Evolutionary conservation across 1,140 invertebrate genomes (phyloP).

Genomic region (Dufourea novaeangliae): DNA sequence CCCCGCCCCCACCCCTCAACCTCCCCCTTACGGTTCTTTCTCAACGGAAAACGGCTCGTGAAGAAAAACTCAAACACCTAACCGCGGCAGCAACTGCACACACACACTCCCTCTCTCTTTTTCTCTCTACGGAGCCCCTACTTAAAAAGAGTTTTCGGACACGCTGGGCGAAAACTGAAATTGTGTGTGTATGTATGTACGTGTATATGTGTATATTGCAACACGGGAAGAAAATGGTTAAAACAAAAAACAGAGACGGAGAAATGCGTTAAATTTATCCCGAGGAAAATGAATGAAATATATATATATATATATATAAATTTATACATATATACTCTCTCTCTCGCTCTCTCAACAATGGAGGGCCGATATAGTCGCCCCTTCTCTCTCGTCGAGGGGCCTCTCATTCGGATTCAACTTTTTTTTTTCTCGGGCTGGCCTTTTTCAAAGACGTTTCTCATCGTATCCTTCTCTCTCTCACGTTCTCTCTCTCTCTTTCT

Average conservation of each 20-base stretch:
- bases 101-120: background rate
- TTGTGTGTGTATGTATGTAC: too few species aligned
- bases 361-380: slow-evolving; percentile 32
- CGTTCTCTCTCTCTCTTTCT: background rate
- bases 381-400: slow-evolving; percentile 46
- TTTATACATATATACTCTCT: too few species aligned
- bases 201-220: slow-evolving; percentile 45
- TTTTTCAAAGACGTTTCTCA: slow-evolving; percentile 17
- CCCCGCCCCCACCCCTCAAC: too few species aligned
- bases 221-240: slow-evolving; percentile 48
- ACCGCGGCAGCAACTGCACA: slow-evolving; percentile 3
- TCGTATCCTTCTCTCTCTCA: background rate
- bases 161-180: slow-evolving; percentile 18
- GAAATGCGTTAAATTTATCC: slow-evolving; percentile 17
- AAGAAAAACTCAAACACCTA: slow-evolving; percentile 42
- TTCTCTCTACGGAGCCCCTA: background rate
- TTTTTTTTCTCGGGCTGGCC: slow-evolving; percentile 14
- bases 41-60: slow-evolving; percentile 27
- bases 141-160: background rate
- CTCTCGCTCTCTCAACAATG: background rate
- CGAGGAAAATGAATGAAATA: too few species aligned
- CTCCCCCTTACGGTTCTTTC: background rate
- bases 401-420: slow-evolving; percentile 10
- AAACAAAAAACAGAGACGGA: slow-evolving; percentile 35
- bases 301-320: too few species aligned